Conservation (phyloP, 2,113 vertebrate genomes). For the Hippopotamus amphibius region DNA sequence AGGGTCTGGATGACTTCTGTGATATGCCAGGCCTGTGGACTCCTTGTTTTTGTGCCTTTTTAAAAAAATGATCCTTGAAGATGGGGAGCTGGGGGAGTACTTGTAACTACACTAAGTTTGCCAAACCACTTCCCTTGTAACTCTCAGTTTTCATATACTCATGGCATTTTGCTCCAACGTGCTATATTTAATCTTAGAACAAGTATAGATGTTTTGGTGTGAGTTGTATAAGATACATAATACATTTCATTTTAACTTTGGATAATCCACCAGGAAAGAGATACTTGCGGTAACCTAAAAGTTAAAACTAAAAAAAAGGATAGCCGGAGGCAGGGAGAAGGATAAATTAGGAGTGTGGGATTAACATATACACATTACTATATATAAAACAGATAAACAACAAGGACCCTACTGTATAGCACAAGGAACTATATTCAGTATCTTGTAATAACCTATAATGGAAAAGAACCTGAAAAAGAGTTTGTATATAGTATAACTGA, state of each 20-base stretch:
- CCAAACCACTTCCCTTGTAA: conserved; percentile 67
- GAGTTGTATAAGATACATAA: conserved; percentile 74
- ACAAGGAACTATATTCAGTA: not conserved
- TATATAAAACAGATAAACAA: not conserved
- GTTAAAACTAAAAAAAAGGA: conserved; percentile 15
- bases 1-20: conserved; percentile 50
- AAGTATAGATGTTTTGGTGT: conserved; percentile 70
- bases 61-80: conserved; percentile 66
- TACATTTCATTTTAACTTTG: conserved; percentile 74
- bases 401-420: too few species aligned
- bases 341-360: not conserved
- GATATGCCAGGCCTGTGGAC: not conserved
- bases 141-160: conserved; percentile 75
- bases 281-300: conserved; percentile 55
- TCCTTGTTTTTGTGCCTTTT: conserved; percentile 64
- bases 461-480: not conserved
- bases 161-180: conserved; percentile 61
- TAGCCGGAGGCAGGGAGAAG: not conserved
- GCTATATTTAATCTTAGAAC: conserved; percentile 78
- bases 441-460: not conserved
- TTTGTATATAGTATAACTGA: not conserved
- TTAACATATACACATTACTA: not conserved
- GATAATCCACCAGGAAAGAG: conserved; percentile 65
- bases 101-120: conserved; percentile 67
- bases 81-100: conserved; percentile 54